Conservation (phyloP, 2,888 invertebrate genomes). For the Ochlodes sylvanus region DNA sequence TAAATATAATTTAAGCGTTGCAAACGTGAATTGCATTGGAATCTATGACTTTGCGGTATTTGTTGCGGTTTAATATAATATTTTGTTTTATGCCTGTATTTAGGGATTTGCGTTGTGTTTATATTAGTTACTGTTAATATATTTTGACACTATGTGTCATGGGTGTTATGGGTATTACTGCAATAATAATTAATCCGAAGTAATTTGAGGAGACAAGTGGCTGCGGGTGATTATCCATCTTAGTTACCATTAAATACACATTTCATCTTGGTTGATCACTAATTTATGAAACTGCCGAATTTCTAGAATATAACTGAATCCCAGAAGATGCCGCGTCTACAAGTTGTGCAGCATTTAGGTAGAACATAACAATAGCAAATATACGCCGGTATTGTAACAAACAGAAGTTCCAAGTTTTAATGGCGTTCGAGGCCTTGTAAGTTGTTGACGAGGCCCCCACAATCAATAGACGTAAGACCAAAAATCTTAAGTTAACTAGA, state of each 20-base stretch:
- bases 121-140: too few species aligned
- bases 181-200: too few species aligned
- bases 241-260: too few species aligned
- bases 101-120: too few species aligned
- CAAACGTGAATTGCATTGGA: slow-evolving; percentile 47
- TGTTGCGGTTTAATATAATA: background rate
- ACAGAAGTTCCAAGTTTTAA: slow-evolving; percentile 24
- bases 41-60: background rate
- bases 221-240: too few species aligned
- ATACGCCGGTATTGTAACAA: slow-evolving; percentile 17
- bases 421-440: slow-evolving; percentile 20
- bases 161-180: too few species aligned
- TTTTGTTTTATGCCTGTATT: too few species aligned
- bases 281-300: too few species aligned
- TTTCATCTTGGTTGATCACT: too few species aligned
- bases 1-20: slow-evolving; percentile 56
- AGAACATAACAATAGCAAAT: slow-evolving; percentile 5
- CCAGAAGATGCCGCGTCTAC: background rate
- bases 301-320: too few species aligned
- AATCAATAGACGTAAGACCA: slow-evolving; percentile 37
- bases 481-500: slow-evolving; percentile 29
- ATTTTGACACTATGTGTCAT: too few species aligned
- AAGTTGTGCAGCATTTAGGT: background rate
- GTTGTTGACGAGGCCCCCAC: slow-evolving; percentile 16
- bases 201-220: too few species aligned